These are phyloP conservation scores for Pristionchus japonicus DNA, from an alignment of 2,888 invertebrate species.

Conservation along the genomic window DNA sequence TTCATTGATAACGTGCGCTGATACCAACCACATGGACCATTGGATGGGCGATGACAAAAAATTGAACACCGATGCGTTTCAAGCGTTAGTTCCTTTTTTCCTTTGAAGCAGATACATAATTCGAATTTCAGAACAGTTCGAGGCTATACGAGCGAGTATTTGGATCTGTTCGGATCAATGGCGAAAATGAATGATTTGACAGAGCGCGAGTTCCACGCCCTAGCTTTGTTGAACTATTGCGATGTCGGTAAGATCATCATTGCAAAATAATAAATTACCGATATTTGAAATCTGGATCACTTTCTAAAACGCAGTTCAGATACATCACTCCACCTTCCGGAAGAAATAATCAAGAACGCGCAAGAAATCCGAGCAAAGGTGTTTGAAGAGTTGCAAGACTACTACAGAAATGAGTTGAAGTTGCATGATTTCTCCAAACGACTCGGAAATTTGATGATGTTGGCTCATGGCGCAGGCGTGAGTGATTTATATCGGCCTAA, in stretches of 20 bases:
- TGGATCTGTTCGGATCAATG: background rate
- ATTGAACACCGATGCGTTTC: background rate
- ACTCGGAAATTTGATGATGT: conserved; percentile 8
- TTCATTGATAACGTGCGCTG: background rate
- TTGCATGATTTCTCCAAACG: background rate
- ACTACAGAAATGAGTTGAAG: background rate
- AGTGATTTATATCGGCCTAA: too few relatives aligned
- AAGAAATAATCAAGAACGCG: background rate
- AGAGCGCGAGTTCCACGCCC: background rate
- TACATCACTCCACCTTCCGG: background rate
- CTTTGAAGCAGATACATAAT: too few relatives aligned
- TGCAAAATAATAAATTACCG: background rate
- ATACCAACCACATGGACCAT: background rate
- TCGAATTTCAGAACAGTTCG: background rate
- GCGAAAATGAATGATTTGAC: background rate
- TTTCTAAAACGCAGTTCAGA: background rate
- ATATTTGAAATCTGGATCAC: background rate
- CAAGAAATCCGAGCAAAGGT: background rate
- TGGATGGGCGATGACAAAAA: background rate
- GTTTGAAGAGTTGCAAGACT: background rate
- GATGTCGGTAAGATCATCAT: background rate
- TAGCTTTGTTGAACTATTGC: background rate
- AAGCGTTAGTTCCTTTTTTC: background rate
- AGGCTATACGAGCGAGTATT: background rate
- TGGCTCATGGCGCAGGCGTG: background rate